Conservation (phyloP, 37 sponge, comb jelly and placozoan genomes). For the Bolinopsis microptera region DNA sequence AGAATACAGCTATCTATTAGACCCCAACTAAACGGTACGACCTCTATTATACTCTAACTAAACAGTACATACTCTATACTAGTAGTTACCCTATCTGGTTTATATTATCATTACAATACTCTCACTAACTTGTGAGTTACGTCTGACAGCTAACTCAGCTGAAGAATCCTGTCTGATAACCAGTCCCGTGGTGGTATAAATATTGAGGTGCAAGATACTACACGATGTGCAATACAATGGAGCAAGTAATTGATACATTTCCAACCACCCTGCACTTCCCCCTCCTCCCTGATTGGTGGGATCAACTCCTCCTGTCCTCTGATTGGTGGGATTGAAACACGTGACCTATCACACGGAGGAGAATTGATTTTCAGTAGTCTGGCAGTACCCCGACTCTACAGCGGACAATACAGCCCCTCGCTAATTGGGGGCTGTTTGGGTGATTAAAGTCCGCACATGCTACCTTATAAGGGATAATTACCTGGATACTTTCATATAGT, state of each 20-base stretch:
- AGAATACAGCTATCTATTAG: too few species aligned
- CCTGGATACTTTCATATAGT: too few species aligned
- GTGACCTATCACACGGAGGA: neutral
- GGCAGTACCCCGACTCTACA: neutral
- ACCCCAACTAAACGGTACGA: too few species aligned
- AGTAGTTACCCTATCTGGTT: too few species aligned
- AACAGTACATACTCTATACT: too few species aligned
- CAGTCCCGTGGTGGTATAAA: too few species aligned
- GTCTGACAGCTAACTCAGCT: too few species aligned
- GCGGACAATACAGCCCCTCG: neutral
- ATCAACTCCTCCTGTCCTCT: neutral
- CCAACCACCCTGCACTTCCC: neutral
- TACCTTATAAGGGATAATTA: neutral
- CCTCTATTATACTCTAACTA: too few species aligned
- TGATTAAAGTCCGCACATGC: neutral
- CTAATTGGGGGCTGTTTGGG: neutral
- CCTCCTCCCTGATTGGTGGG: neutral
- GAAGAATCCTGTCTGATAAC: too few species aligned
- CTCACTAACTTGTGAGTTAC: too few species aligned
- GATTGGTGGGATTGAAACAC: neutral
- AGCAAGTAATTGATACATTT: neutral
- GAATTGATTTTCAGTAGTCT: neutral
- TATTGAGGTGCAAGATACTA: too few species aligned
- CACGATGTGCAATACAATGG: neutral
- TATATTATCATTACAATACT: too few species aligned